Percentiles rank a stretch among this genome's conserved stretches.
These are phyloP conservation scores for Tachysurus vachellii DNA, from an alignment of 2,113 vertebrate genomes.

Conservation along the genomic window DNA sequence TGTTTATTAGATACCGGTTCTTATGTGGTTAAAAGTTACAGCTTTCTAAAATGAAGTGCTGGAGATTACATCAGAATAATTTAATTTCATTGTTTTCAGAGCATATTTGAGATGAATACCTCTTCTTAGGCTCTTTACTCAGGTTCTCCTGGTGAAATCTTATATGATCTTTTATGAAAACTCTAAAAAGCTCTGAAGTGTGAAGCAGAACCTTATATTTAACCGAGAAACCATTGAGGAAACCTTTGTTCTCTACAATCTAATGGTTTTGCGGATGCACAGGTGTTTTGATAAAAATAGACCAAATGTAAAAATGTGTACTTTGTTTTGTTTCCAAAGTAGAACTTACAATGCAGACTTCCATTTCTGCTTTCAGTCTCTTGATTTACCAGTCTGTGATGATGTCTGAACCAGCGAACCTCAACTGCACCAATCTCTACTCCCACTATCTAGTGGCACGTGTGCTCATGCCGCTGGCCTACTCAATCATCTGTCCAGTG, in stretches of 20 bases:
- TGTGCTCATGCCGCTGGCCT: slow-evolving; percentile 83
- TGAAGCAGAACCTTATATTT: not conserved
- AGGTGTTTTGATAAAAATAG: slow-evolving; percentile 4
- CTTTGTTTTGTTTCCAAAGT: not conserved
- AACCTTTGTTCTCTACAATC: not conserved
- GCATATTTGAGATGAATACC: not conserved
- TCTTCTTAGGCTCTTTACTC: not conserved
- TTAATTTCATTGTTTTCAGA: not conserved
- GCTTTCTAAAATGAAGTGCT: not conserved
- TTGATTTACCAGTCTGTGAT: not conserved
- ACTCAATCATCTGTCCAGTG: slow-evolving; percentile 78
- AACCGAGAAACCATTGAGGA: not conserved
- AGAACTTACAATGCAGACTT: not conserved
- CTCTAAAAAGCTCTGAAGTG: not conserved
- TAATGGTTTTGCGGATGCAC: not conserved
- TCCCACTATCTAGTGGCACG: slow-evolving; percentile 77
- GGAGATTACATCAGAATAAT: not conserved
- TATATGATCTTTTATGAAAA: not conserved
- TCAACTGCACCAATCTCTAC: slow-evolving; percentile 77
- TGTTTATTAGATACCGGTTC: no score
- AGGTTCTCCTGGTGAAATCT: not conserved
- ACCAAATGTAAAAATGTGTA: not conserved
- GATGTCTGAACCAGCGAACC: not conserved
- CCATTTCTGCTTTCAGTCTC: slow-evolving; percentile 21
- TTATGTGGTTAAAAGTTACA: not conserved